These are phyloP conservation scores for Drosophila carrolli DNA, from an alignment of 1,140 invertebrate genomes.

Conservation along the genomic window DNA sequence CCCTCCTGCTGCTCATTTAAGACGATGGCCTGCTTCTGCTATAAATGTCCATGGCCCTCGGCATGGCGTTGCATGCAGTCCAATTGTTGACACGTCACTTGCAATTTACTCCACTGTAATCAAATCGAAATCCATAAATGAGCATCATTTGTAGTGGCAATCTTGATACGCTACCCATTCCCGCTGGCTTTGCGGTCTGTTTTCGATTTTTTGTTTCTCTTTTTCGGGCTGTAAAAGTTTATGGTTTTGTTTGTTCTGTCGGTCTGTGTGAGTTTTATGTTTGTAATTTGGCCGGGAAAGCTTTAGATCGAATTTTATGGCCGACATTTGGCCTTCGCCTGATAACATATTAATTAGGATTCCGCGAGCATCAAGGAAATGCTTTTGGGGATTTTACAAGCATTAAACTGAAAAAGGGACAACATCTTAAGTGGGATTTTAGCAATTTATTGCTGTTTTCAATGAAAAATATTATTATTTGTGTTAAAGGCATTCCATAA, in stretches of 20 bases:
- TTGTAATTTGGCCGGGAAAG: constrained; percentile 44
- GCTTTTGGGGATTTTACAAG: constrained; percentile 25
- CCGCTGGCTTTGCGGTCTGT: constrained; percentile 2
- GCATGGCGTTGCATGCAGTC: constrained; percentile 84
- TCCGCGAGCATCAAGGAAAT: constrained; percentile 23
- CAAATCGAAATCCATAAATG: constrained; percentile 74
- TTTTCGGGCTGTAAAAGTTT: constrained; percentile 53
- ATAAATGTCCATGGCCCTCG: constrained; percentile 83
- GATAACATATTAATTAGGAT: constrained; percentile 63
- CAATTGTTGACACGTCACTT: constrained; percentile 84
- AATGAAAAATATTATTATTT: constrained; percentile 23
- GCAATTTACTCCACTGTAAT: constrained; percentile 84
- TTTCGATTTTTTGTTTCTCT: constrained; percentile 10
- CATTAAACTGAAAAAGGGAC: constrained; percentile 23
- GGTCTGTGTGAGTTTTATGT: constrained; percentile 55
- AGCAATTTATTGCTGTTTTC: constrained; percentile 6
- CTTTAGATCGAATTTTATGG: constrained; percentile 61
- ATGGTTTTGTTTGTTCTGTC: constrained; percentile 56
- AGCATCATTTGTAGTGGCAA: constrained; percentile 42
- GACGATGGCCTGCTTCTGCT: constrained; percentile 80
- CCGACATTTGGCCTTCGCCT: constrained; percentile 45
- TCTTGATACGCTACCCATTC: constrained; percentile 19
- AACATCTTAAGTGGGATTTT: constrained; percentile 16
- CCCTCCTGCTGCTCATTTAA: constrained; percentile 73
- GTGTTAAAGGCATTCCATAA: neutral